These are phyloP conservation scores for Hirtodrosophila histrioides DNA, from an alignment of 2,888 invertebrate genomes.

Conservation along the genomic window DNA sequence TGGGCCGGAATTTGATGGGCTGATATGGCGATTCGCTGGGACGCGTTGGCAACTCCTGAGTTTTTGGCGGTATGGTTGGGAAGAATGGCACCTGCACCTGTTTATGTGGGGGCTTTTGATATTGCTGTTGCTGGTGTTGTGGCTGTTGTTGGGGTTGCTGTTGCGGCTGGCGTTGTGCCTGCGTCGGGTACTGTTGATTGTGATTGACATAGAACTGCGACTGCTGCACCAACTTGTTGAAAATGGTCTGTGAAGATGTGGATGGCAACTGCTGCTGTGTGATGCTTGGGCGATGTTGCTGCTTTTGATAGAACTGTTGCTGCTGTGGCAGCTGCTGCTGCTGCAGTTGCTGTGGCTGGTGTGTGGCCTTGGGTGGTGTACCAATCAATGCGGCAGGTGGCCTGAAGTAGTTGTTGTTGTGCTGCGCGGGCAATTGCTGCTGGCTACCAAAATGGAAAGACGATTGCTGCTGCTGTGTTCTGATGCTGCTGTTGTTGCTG, in stretches of 20 bases:
- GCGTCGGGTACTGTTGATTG: constrained; percentile 72
- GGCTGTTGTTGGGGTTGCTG: constrained; percentile 56
- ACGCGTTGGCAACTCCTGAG: constrained; percentile 28
- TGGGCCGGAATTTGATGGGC: constrained; percentile 83
- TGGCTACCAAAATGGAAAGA: constrained; percentile 42
- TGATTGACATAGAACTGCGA: constrained; percentile 78
- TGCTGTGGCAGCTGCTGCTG: constrained; percentile 36
- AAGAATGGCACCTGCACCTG: constrained; percentile 74
- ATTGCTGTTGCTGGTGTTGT: constrained; percentile 55
- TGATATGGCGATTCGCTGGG: constrained; percentile 74
- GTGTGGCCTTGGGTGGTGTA: constrained; percentile 27
- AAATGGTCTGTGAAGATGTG: constrained; percentile 67
- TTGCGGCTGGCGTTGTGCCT: constrained; percentile 51
- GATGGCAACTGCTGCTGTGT: constrained; percentile 62
- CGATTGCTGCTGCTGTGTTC: constrained; percentile 50
- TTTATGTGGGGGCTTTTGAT: constrained; percentile 74
- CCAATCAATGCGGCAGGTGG: constrained; percentile 44
- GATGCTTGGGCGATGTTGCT: constrained; percentile 59
- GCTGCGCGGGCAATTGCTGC: constrained; percentile 72
- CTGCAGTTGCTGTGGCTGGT: constrained; percentile 12
- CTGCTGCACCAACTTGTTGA: constrained; percentile 73
- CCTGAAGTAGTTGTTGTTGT: constrained; percentile 47
- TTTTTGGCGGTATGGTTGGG: constrained; percentile 76
- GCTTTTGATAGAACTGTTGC: constrained; percentile 35
- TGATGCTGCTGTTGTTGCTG: constrained; percentile 34